A percentile compares a stretch with the other conserved stretches of the same genome.
phyloP scores from a whole-genome alignment of 2,113 vertebrate species.

The Syrrhaptes paradoxus region DNA sequence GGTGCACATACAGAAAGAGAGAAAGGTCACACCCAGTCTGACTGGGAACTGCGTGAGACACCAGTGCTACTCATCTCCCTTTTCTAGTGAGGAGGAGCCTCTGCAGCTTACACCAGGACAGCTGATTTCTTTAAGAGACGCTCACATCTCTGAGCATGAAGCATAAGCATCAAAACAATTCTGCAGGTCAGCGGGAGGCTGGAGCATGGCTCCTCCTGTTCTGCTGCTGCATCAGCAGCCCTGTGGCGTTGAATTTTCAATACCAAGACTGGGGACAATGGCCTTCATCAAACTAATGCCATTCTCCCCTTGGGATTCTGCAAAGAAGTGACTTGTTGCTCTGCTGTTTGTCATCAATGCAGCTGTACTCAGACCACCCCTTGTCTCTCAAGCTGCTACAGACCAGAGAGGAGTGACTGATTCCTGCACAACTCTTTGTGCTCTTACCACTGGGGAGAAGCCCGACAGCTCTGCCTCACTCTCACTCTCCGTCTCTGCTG shows the following conservation, averaged over 20 bases:
- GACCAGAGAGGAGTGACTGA: neutral
- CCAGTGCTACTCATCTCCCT: neutral
- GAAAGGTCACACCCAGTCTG: neutral
- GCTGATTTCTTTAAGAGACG: neutral
- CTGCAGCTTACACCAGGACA: neutral
- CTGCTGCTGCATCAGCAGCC: neutral
- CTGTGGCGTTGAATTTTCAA: neutral
- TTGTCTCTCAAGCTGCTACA: neutral
- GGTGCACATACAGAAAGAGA: rapidly evolving
- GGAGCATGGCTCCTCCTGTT: neutral
- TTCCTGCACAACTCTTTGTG: neutral
- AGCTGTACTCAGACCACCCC: neutral
- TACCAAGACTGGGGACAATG: neutral
- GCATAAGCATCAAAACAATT: neutral
- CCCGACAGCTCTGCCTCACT: conserved; percentile 95
- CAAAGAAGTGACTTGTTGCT: neutral
- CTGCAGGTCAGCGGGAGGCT: neutral
- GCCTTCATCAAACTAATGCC: neutral
- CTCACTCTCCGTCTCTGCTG: conserved; percentile 95
- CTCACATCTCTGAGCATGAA: neutral
- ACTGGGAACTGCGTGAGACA: neutral
- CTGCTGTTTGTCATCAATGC: neutral
- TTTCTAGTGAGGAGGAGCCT: neutral
- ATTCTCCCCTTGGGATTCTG: neutral
- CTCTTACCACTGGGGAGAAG: conserved; percentile 90